Evolutionary conservation across 2,113 vertebrate genomes (phyloP).

Genomic region (Equus przewalskii): DNA sequence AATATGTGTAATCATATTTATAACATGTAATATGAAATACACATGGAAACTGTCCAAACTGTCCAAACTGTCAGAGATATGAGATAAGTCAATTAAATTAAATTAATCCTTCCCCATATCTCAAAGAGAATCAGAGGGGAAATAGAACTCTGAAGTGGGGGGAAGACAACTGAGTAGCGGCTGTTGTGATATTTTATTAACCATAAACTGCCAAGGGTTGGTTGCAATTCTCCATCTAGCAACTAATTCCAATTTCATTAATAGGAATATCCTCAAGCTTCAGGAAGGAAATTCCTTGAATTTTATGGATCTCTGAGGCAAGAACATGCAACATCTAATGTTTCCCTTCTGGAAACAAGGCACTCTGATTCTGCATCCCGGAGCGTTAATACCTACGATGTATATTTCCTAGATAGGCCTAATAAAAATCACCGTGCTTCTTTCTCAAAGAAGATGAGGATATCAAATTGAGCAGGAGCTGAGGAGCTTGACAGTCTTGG

Average conservation of each 20-base stretch:
- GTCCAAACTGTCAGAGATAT: background rate
- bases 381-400: background rate
- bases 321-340: background rate
- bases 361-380: background rate
- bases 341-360: background rate
- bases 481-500: background rate
- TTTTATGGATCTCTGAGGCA: constrained; percentile 51
- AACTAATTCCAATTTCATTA: constrained; percentile 61
- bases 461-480: background rate
- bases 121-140: background rate
- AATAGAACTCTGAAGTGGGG: background rate
- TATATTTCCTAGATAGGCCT: constrained; percentile 10
- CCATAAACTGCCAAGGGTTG: background rate
- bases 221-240: background rate
- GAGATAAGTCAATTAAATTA: background rate
- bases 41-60: background rate
- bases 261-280: constrained; percentile 24
- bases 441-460: background rate
- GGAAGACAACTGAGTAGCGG: background rate
- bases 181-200: constrained; percentile 23
- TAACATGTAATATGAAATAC: background rate
- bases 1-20: background rate
- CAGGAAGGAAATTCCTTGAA: constrained; percentile 68
- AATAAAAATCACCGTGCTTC: background rate
- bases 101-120: background rate